These are phyloP conservation scores for Drosophila persimilis DNA, from an alignment of 1,140 invertebrate genomes.

Conservation along the genomic window DNA sequence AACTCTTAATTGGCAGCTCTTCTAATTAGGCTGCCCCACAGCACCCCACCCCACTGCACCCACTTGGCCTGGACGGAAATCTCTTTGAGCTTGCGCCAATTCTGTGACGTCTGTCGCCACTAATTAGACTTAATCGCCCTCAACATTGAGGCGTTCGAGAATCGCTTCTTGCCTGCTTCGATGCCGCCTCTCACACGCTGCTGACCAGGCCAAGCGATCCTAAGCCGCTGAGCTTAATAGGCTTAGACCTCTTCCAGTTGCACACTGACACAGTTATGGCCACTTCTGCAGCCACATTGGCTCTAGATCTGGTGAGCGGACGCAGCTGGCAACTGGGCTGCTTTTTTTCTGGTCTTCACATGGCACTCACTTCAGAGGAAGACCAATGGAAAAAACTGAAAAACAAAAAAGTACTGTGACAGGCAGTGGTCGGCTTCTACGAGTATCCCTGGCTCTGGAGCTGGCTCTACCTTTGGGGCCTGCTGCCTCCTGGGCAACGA, in stretches of 20 bases:
- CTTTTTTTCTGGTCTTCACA: constrained; percentile 56
- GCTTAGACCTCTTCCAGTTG: constrained; percentile 49
- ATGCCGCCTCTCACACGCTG: constrained; percentile 4
- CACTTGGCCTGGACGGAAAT: constrained; percentile 32
- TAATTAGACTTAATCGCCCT: constrained; percentile 65
- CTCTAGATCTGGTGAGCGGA: constrained; percentile 2
- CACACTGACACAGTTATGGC: constrained; percentile 53
- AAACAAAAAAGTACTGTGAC: too few relatives aligned
- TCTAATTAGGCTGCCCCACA: constrained; percentile 50
- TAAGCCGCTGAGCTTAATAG: constrained; percentile 59
- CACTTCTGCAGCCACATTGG: constrained; percentile 3
- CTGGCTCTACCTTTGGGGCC: constrained; percentile 7
- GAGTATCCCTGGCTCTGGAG: background rate
- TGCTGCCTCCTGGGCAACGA: constrained; percentile 48
- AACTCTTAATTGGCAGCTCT: constrained; percentile 40
- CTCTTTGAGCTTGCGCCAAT: constrained; percentile 56
- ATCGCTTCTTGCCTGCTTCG: background rate
- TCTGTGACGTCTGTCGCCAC: constrained; percentile 61
- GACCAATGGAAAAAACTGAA: too few relatives aligned
- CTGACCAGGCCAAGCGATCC: constrained; percentile 49
- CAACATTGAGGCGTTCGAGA: constrained; percentile 19
- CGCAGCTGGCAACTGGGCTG: constrained; percentile 37
- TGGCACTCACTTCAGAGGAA: constrained; percentile 3
- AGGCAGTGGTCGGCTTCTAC: too few relatives aligned
- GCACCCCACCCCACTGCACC: background rate